Conservation (phyloP, 2,797 vertebrate species). For the Galaxias olidus region DNA sequence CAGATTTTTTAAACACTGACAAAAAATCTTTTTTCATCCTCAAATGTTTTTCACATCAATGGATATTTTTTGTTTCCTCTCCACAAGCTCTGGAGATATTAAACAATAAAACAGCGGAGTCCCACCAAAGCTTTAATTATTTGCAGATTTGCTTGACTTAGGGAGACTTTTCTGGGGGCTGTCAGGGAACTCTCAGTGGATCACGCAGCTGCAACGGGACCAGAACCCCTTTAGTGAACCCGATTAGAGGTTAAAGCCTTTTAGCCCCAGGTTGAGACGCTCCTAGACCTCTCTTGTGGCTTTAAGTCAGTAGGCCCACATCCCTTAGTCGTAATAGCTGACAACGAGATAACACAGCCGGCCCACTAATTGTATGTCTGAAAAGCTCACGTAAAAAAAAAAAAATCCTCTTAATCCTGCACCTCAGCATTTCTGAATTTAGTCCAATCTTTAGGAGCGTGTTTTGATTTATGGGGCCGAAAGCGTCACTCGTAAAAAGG, state of each 20-base stretch:
- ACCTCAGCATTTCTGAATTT: conserved; percentile 17
- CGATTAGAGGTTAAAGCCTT: conserved; percentile 57
- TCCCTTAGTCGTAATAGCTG: not conserved
- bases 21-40: conserved; percentile 9
- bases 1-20: not conserved
- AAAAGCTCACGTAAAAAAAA: conserved; percentile 19
- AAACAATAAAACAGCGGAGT: conserved; percentile 35
- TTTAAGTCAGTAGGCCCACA: conserved; percentile 11
- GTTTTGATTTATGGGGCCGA: conserved; percentile 7
- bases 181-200: conserved; percentile 34
- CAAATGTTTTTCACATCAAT: conserved; percentile 24
- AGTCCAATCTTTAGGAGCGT: conserved; percentile 9
- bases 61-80: conserved; percentile 18
- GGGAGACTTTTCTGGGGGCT: conserved; percentile 31
- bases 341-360: not conserved
- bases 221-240: conserved; percentile 37
- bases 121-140: conserved; percentile 46
- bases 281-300: conserved; percentile 35
- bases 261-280: conserved; percentile 32
- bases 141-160: conserved; percentile 58
- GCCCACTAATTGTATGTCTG: conserved; percentile 35
- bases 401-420: conserved; percentile 30
- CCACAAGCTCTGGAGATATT: conserved; percentile 21
- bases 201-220: conserved; percentile 44
- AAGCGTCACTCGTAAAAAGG: conserved; percentile 20